phyloP scores from a whole-genome alignment of 2,113 vertebrate species.

The Donacobius atricapilla region DNA sequence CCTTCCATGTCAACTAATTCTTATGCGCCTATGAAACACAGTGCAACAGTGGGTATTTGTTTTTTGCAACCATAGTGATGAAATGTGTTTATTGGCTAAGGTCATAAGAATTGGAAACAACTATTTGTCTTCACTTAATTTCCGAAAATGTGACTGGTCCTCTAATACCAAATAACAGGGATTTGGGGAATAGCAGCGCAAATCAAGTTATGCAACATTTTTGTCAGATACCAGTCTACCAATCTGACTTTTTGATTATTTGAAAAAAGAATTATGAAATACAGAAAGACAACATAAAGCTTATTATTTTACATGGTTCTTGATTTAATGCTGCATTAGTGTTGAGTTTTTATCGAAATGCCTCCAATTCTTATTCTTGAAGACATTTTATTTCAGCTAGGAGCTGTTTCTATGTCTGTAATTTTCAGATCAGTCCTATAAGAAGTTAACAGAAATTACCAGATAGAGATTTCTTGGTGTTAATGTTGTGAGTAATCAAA shows the following conservation, averaged over 20 bases:
- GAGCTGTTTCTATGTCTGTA: neutral
- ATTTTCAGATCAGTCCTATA: neutral
- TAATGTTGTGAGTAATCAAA: neutral
- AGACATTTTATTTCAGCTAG: neutral
- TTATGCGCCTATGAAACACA: neutral
- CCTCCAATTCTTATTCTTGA: neutral
- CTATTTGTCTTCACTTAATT: conserved; percentile 32
- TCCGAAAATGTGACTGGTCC: conserved; percentile 1
- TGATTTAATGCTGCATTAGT: neutral
- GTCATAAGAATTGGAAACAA: conserved; percentile 17
- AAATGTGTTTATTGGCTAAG: conserved; percentile 55
- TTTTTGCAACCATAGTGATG: conserved; percentile 59
- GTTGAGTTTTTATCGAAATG: neutral
- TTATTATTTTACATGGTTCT: neutral
- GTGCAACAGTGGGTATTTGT: conserved; percentile 34
- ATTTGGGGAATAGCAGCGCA: neutral
- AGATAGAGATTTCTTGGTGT: neutral
- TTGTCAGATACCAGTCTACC: neutral
- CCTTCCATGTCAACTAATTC: neutral
- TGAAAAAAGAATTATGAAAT: neutral
- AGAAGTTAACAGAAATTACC: neutral
- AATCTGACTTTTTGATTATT: neutral
- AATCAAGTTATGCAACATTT: conserved; percentile 7
- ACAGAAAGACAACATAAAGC: neutral
- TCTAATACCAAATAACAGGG: neutral